A percentile compares a stretch with the other conserved stretches of the same genome.
Conservation (phyloP, 2,888 invertebrate genomes). For the Myopa tessellatipennis region DNA sequence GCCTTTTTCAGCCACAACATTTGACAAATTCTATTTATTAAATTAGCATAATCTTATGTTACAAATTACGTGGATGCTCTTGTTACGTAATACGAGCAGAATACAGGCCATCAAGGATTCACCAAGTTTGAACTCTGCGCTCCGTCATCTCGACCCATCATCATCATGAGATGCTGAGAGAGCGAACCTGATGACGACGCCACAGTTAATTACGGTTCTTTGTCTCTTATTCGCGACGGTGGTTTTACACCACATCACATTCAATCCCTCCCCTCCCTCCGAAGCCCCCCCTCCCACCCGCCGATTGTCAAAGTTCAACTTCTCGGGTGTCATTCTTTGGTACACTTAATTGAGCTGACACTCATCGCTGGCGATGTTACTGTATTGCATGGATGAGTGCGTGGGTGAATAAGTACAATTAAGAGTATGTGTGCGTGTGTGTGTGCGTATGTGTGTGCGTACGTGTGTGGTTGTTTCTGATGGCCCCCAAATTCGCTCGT, state of each 20-base stretch:
- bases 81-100: too few relatives aligned
- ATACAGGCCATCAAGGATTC: too few relatives aligned
- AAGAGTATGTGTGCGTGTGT: not conserved
- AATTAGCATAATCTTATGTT: too few relatives aligned
- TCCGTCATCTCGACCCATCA: too few relatives aligned
- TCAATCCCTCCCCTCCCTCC: not conserved
- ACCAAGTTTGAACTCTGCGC: too few relatives aligned
- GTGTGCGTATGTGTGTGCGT: slow-evolving; percentile 6
- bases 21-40: too few relatives aligned
- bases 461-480: not conserved
- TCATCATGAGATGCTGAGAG: too few relatives aligned
- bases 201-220: slow-evolving; percentile 9
- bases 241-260: slow-evolving; percentile 4
- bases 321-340: slow-evolving; percentile 33
- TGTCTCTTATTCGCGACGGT: not conserved
- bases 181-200: too few relatives aligned
- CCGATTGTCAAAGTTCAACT: slow-evolving; percentile 34
- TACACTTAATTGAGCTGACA: slow-evolving; percentile 38
- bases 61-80: too few relatives aligned
- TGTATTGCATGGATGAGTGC: not conserved
- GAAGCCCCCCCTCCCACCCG: not conserved
- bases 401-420: not conserved
- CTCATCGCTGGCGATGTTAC: not conserved
- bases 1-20: too few relatives aligned
- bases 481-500: not conserved